A percentile compares a stretch with the other conserved stretches of the same genome.
Conservation (phyloP, 2,113 vertebrate genomes). For the Gobius niger region DNA sequence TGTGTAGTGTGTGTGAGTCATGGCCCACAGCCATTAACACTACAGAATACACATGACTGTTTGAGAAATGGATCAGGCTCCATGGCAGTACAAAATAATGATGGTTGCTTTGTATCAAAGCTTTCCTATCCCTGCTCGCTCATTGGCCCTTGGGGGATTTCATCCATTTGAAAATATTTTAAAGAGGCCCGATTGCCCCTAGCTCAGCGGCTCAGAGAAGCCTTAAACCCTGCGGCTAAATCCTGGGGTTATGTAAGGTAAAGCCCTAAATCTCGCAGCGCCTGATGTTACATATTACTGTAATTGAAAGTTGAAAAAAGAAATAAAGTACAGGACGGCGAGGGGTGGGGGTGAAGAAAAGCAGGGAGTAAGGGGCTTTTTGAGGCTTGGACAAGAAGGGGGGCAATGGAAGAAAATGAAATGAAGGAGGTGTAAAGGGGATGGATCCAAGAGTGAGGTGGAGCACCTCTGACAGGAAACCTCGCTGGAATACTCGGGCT, state of each 20-base stretch:
- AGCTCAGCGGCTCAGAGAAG: slow-evolving; percentile 75
- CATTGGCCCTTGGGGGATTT: slow-evolving; percentile 71
- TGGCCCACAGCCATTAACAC: slow-evolving; percentile 37
- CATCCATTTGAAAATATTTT: slow-evolving; percentile 75
- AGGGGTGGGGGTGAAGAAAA: slow-evolving; percentile 33
- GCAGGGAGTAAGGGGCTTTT: slow-evolving; percentile 23
- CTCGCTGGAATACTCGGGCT: slow-evolving; percentile 10
- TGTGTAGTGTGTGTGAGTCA: neutral
- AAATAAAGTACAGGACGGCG: slow-evolving; percentile 35
- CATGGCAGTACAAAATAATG: slow-evolving; percentile 61
- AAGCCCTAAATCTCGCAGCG: slow-evolving; percentile 78
- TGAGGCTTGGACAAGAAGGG: slow-evolving; percentile 19
- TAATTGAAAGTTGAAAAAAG: slow-evolving; percentile 72
- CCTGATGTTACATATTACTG: slow-evolving; percentile 84
- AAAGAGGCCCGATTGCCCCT: slow-evolving; percentile 72
- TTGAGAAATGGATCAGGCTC: slow-evolving; percentile 61
- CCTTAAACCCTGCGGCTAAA: slow-evolving; percentile 77
- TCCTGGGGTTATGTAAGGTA: slow-evolving; percentile 81
- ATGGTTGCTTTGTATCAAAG: slow-evolving; percentile 50
- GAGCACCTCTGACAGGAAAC: slow-evolving; percentile 34
- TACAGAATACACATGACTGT: slow-evolving; percentile 20
- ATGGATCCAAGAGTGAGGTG: slow-evolving; percentile 51
- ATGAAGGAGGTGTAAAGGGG: slow-evolving; percentile 62
- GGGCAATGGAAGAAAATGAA: slow-evolving; percentile 42
- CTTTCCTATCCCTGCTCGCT: slow-evolving; percentile 55